A percentile compares a stretch with the other conserved stretches of the same genome.
phyloP scores from a whole-genome alignment of 2,797 vertebrate genomes.

The Microhierax caerulescens region DNA sequence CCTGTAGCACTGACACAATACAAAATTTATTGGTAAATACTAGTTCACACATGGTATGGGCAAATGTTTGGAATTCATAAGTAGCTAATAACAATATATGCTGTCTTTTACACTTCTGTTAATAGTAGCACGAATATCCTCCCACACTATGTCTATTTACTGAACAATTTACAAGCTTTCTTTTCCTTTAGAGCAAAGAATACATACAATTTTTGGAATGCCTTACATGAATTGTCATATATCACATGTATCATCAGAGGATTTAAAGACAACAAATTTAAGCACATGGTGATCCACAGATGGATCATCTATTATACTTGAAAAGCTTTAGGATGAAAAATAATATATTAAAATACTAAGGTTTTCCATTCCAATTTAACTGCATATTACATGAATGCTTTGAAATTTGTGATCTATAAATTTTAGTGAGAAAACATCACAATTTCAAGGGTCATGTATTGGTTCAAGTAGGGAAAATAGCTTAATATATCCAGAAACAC shows the following conservation, averaged over 20 bases:
- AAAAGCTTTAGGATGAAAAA: not conserved
- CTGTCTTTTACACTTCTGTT: not conserved
- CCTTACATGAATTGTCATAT: not conserved
- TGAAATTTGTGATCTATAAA: not conserved
- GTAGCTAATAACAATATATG: not conserved
- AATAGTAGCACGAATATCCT: not conserved
- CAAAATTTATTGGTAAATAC: slow-evolving; percentile 19
- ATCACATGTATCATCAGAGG: not conserved
- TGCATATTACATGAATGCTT: not conserved
- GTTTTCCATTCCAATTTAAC: not conserved
- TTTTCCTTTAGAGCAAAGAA: not conserved
- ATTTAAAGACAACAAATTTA: slow-evolving; percentile 1
- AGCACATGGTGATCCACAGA: not conserved
- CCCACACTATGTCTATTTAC: not conserved
- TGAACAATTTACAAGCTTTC: not conserved
- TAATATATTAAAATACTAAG: not conserved
- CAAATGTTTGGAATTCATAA: slow-evolving; percentile 27
- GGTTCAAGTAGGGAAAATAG: not conserved
- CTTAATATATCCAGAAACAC: not conserved
- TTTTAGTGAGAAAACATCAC: not conserved
- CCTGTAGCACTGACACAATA: not conserved
- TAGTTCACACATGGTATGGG: not conserved
- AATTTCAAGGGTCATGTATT: not conserved
- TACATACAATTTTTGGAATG: not conserved
- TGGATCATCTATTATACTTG: not conserved